These are phyloP conservation scores for Platerodrilus igneus DNA, from an alignment of 2,888 invertebrate genomes.

Conservation along the genomic window DNA sequence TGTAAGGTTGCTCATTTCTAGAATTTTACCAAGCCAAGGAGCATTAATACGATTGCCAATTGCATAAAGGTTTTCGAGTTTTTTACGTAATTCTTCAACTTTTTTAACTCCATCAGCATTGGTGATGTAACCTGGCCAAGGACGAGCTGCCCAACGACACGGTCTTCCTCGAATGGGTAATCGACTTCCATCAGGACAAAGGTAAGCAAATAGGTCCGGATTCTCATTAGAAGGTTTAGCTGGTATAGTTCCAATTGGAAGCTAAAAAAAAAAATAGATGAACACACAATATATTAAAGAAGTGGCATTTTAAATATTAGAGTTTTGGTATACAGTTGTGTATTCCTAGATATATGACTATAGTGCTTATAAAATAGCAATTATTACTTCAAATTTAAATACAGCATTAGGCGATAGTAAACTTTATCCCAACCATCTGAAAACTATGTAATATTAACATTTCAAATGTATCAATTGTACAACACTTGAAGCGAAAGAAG, in stretches of 20 bases:
- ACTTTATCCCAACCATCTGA: too few species aligned
- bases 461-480: too few species aligned
- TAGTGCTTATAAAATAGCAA: too few species aligned
- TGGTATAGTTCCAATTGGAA: slow-evolving; percentile 58
- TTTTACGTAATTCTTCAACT: slow-evolving; percentile 52
- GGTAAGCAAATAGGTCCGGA: slow-evolving; percentile 65
- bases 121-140: slow-evolving; percentile 76
- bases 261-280: slow-evolving; percentile 41
- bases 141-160: slow-evolving; percentile 80
- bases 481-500: too few species aligned
- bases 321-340: too few species aligned
- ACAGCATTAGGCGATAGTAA: too few species aligned
- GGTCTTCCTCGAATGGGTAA: slow-evolving; percentile 59
- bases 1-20: slow-evolving; percentile 58
- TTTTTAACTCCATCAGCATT: slow-evolving; percentile 59
- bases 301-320: too few species aligned
- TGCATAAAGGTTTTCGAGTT: slow-evolving; percentile 53
- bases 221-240: slow-evolving; percentile 58
- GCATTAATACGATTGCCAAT: slow-evolving; percentile 47
- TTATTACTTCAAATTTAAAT: too few species aligned
- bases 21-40: slow-evolving; percentile 50
- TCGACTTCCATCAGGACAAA: slow-evolving; percentile 74
- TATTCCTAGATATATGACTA: too few species aligned
- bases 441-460: too few species aligned
- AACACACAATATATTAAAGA: too few species aligned